Conservation (phyloP, 2,113 vertebrate species). For the Aegypius monachus region DNA sequence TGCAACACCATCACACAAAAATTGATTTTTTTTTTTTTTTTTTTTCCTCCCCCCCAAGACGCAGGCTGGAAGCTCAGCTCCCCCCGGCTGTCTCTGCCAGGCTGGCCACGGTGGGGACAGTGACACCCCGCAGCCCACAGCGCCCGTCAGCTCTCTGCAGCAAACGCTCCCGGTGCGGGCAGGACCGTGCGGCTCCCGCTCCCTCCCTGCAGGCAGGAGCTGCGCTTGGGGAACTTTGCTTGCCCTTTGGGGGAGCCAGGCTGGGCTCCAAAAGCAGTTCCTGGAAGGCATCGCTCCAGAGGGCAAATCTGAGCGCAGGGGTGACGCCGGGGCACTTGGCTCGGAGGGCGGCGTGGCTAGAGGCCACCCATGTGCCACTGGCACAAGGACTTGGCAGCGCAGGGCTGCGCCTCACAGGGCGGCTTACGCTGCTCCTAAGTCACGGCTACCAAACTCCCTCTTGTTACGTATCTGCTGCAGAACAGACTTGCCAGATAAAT, state of each 20-base stretch:
- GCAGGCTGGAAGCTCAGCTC: neutral
- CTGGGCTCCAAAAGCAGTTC: fast-evolving
- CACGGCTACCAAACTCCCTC: neutral
- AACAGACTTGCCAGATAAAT: neutral
- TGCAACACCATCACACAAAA: neutral
- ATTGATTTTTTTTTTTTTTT: fast-evolving
- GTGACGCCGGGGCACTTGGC: fast-evolving
- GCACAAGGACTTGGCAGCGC: neutral
- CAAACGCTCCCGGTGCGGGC: fast-evolving
- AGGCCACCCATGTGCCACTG: neutral
- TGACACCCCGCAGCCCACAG: neutral
- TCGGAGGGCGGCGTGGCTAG: fast-evolving
- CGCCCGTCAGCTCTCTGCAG: neutral
- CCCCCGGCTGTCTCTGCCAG: neutral
- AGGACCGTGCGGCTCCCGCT: fast-evolving
- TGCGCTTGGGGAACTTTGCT: fast-evolving
- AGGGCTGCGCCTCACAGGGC: neutral
- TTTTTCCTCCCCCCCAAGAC: fast-evolving
- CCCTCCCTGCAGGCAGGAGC: neutral
- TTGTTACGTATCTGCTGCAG: fast-evolving
- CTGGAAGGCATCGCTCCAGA: neutral
- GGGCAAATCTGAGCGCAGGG: fast-evolving
- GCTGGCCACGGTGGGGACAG: neutral
- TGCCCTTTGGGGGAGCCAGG: neutral
- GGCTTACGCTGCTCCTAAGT: fast-evolving